phyloP scores from a whole-genome alignment of 2,797 vertebrate species.

The Oophaga sylvatica region DNA sequence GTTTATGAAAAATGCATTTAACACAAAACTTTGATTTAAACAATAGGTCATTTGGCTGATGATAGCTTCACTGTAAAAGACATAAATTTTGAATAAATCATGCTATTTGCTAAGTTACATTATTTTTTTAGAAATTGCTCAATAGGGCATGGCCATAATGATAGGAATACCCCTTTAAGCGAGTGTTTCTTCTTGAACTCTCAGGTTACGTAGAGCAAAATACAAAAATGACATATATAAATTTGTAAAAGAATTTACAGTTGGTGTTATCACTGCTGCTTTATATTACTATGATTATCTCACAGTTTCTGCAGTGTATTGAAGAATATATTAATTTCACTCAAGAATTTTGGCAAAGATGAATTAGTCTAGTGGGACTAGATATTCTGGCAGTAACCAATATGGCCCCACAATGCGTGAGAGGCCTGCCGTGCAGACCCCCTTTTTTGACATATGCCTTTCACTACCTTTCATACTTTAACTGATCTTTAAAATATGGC shows the following conservation, averaged over 20 bases:
- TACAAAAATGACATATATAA: background rate
- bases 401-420: conserved; percentile 1
- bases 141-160: too few relatives aligned
- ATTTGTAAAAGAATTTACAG: background rate
- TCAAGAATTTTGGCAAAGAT: conserved; percentile 47
- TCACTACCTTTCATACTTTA: conserved; percentile 44
- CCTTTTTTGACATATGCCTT: conserved; percentile 43
- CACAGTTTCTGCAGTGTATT: conserved; percentile 21
- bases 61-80: too few relatives aligned
- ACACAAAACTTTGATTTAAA: too few relatives aligned
- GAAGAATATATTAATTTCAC: conserved; percentile 45
- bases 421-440: conserved; percentile 8
- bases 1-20: too few relatives aligned
- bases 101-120: too few relatives aligned
- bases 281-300: background rate
- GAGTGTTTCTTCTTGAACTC: background rate
- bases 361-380: conserved; percentile 50
- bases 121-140: too few relatives aligned
- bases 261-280: background rate
- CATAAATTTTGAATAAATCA: too few relatives aligned
- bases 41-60: too few relatives aligned
- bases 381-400: conserved; percentile 45
- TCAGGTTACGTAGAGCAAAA: background rate
- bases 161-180: background rate
- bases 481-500: conserved; percentile 37